These are phyloP conservation scores for Dinoponera quadriceps DNA, from an alignment of 1,140 invertebrate species.

Conservation along the genomic window DNA sequence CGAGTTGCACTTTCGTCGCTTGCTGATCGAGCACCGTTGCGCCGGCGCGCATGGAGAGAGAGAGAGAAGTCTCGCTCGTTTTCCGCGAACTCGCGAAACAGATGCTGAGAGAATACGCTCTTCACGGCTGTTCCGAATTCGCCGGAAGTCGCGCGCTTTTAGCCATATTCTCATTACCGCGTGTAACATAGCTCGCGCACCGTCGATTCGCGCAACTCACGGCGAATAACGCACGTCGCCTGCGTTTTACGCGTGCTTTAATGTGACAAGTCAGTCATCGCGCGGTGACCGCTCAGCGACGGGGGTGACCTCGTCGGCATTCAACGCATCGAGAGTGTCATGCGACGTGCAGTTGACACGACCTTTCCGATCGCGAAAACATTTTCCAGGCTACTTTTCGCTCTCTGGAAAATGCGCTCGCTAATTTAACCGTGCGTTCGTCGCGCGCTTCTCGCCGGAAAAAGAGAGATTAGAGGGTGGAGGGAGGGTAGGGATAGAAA, in stretches of 20 bases:
- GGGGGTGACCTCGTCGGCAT: neutral
- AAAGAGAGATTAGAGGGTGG: too few species aligned
- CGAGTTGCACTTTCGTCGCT: neutral
- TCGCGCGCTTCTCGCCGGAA: too few species aligned
- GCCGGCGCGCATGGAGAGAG: neutral
- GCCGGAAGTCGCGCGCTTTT: neutral
- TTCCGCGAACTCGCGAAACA: constrained; percentile 11
- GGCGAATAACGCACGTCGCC: neutral
- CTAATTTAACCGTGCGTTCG: too few species aligned
- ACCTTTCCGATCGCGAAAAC: constrained; percentile 7
- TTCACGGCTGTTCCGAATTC: constrained; percentile 27
- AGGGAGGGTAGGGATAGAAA: too few species aligned
- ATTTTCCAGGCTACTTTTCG: neutral
- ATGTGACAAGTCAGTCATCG: neutral
- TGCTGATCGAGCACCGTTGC: constrained; percentile 33
- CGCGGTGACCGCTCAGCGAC: neutral
- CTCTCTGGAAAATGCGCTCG: too few species aligned
- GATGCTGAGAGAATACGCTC: neutral
- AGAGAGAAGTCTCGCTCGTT: constrained; percentile 8
- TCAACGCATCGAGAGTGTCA: neutral
- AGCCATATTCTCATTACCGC: too few species aligned
- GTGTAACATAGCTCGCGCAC: too few species aligned
- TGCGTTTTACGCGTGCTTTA: neutral
- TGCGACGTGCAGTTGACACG: neutral
- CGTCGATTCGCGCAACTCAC: too few species aligned